Conservation (phyloP, 2,113 vertebrate species). For the Lathamus discolor region DNA sequence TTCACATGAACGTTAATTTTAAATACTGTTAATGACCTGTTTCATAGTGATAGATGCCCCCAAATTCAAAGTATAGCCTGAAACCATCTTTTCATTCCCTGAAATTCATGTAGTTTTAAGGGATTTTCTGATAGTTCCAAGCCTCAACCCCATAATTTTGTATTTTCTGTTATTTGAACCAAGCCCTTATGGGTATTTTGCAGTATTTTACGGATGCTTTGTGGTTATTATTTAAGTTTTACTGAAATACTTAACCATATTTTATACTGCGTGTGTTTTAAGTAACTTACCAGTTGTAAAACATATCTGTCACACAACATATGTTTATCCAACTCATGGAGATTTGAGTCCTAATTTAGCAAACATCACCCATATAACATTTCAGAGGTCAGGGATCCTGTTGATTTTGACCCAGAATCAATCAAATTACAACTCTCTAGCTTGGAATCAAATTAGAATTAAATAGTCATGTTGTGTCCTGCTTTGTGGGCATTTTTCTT, state of each 20-base stretch:
- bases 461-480: not conserved
- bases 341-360: not conserved
- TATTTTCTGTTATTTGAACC: not conserved
- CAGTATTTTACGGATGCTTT: not conserved
- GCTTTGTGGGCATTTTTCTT: not conserved
- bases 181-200: not conserved
- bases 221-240: not conserved
- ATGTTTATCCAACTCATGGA: not conserved
- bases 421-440: not conserved
- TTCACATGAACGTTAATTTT: not conserved
- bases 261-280: not conserved
- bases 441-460: not conserved
- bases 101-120: not conserved
- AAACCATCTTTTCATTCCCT: not conserved
- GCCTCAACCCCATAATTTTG: not conserved
- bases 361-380: not conserved
- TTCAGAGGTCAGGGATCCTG: not conserved
- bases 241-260: not conserved
- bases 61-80: not conserved
- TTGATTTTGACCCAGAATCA: conserved; percentile 3
- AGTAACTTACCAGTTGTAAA: not conserved
- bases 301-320: not conserved
- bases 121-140: not conserved
- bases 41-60: not conserved
- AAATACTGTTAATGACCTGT: not conserved